Base-by-base conservation (phyloP, 1,140 invertebrate species). In the Tribolium castaneum region DNA sequence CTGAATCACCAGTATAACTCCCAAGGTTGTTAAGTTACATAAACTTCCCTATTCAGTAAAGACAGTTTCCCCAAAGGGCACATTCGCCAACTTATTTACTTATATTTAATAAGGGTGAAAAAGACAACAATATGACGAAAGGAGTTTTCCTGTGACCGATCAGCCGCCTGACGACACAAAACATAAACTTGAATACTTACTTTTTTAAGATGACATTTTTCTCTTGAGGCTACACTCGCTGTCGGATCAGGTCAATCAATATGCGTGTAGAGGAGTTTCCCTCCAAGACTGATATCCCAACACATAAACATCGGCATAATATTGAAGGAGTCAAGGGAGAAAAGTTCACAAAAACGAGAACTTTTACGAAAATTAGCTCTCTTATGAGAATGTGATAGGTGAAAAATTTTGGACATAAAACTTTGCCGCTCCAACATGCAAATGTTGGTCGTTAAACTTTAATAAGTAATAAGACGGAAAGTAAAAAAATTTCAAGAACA, bases 141-240 rank as follows among this genome's bases (percentile, higher is more conserved):
- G 9, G 39, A 45, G 7, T 45, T 39, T 39, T 35, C 59, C 45
- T 22, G 59, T 66, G 59, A 35, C 30, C 59, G 59, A 66, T 66
- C 59, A 66, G 10, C 19, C 25, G 10, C 19, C 25, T 66, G 34
- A 35, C n/a, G 30, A 34, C 14, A 35, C 59, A 59, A 59, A 59
- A 66, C 59, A 66, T 66, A 66, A 66, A 66, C 59, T 35, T 66
- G 30, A 66, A 66, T 59, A 25, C 25, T 66, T 66, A 66, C 59
- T 66, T 66, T 66, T 66, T 66, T 66, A 66, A 66, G 59, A 66
- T 66, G 59, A 66, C 59, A 66, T 66, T 66, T 66, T 66, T 66
- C 59, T 66, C 59, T 66, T 34, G 59, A 66, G 59, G 12, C 59
- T 14, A 35, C 12, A 30, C 30, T 66, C 56, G 59, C 59, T 66